Evolutionary conservation across 2,888 invertebrate species (phyloP), one percentile per base, ranked within the genome.

Genomic region (Brachylomia viminalis): DNA sequence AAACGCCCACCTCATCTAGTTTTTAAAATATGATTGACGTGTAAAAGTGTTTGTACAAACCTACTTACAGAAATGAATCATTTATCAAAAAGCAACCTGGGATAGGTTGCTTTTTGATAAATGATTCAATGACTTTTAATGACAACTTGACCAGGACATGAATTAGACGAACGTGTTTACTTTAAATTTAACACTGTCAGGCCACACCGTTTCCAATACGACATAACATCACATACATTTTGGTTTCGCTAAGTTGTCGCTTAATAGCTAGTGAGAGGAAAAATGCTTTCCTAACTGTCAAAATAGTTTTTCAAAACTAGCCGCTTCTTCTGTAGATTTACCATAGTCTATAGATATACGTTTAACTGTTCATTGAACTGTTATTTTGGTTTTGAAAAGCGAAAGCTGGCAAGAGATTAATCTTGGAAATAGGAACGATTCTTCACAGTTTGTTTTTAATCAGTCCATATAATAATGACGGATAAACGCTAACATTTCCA

Each of bases 111-210:
- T n/a, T n/a, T n/a, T n/a, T n/a, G n/a, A n/a, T n/a, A n/a, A n/a
- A n/a, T n/a, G n/a, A n/a, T n/a, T n/a, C n/a, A n/a, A n/a, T n/a
- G 7, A 64, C n/a, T 42, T 42, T 42, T 64, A 17, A n/a, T 64
- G 38, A 42, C 52, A 54, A 56, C 13, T n/a, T n/a, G n/a, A n/a
- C n/a, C n/a, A n/a, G n/a, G 52, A 72, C 52, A 62, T 79, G 56
- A 72, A 73, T 64, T 64, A 17, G 45, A 33, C 23, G 27, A 45
- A n/a, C 17, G n/a, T 54, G 45, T 68, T 72, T 65, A 27, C 42
- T 54, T 54, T 58, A 23, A 67, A 71, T 72, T 58, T 33, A 23
- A 79, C 47, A 54, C 58, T 8, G 27, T 49, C 17, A 8, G 3
- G 47, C 20, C 47, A 61, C 23, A 42, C 30, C 8, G 45, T 45